Evolutionary conservation across 2,797 vertebrate species (phyloP).

Genomic region (Adelosebastes latens): DNA sequence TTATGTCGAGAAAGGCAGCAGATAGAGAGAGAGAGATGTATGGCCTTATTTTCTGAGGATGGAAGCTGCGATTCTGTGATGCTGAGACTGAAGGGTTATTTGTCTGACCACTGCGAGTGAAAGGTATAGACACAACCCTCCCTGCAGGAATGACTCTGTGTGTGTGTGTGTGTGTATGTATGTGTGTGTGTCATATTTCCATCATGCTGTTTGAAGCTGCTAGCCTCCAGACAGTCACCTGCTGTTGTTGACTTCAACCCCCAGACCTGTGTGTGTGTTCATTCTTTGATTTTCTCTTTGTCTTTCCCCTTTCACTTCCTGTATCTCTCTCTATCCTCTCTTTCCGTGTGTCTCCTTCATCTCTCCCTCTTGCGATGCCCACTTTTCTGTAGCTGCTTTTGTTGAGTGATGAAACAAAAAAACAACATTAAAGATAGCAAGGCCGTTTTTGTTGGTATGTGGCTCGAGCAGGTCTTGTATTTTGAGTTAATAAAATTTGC

Average conservation of each 20-base stretch:
- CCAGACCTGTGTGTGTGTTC: constrained; percentile 17
- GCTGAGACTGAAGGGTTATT: constrained; percentile 49
- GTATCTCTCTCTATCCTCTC: neutral
- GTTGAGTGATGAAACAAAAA: constrained; percentile 21
- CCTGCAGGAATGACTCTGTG: constrained; percentile 21
- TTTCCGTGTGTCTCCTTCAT: neutral
- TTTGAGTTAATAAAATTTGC: neutral
- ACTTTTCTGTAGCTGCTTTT: constrained; percentile 6
- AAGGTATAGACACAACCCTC: constrained; percentile 22
- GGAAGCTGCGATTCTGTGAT: constrained; percentile 33
- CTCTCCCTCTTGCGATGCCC: constrained; percentile 1
- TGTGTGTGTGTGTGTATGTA: constrained; percentile 6
- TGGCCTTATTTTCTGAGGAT: constrained; percentile 48
- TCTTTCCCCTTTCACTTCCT: constrained; percentile 6
- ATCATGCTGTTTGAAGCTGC: constrained; percentile 57
- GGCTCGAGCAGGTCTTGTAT: neutral
- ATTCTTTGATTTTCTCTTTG: constrained; percentile 10
- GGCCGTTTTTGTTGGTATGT: neutral
- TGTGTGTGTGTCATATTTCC: constrained; percentile 27
- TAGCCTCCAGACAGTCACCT: constrained; percentile 62
- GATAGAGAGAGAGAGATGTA: constrained; percentile 23
- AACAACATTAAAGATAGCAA: neutral
- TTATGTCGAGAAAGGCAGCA: constrained; percentile 24
- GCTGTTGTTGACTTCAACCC: constrained; percentile 57
- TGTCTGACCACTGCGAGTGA: constrained; percentile 39